Base-by-base conservation (phyloP, 1,140 invertebrate genomes). In the Copidosoma floridanum region DNA sequence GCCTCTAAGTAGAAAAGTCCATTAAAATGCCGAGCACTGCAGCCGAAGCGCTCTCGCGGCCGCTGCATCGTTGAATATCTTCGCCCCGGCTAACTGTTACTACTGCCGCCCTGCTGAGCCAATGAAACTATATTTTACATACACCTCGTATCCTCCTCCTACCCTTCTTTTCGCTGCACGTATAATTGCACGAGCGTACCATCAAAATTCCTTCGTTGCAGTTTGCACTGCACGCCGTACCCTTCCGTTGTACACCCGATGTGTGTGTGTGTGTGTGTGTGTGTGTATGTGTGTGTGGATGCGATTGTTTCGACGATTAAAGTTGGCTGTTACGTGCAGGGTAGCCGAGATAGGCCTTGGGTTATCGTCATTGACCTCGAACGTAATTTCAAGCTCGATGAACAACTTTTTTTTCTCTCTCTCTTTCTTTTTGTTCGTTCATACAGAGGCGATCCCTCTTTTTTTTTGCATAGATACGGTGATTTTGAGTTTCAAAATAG, bases 1-100 rank as follows among this genome's bases (percentile, higher is more conserved):
- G 75, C 76, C 69, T 80, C 76, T 80, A 80, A 80, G 78, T 76
- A 74, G 69, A 73, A 80, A 80, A 80, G 75, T 78, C 75, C 69
- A 80, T 80, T 80, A 80, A 77, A 80, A 73, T 65, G 65, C 65
- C 66, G 63, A 55, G 43, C 24, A 35, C 44, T n/a, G n/a, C n/a
- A n/a, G n/a, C n/a, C n/a, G n/a, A n/a, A n/a, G 41, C 41, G 27
- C 35, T 27, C 40, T 24, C 32, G 29, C 12, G 29, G 29, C 29
- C 29, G 29, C 12, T 32, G 12, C 29, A 12, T 12, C 12, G 29
- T n/a, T n/a, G n/a, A n/a, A n/a, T n/a, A n/a, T n/a, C n/a, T n/a
- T n/a, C n/a, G n/a, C n/a, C n/a, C n/a, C n/a, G n/a, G n/a, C n/a
- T n/a, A n/a, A n/a, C n/a, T n/a, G n/a, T n/a, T n/a, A n/a, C n/a